Percentiles rank a stretch among this genome's conserved stretches.
Evolutionary conservation across 2,888 invertebrate species (phyloP).

Genomic region (Sicus ferrugineus): DNA sequence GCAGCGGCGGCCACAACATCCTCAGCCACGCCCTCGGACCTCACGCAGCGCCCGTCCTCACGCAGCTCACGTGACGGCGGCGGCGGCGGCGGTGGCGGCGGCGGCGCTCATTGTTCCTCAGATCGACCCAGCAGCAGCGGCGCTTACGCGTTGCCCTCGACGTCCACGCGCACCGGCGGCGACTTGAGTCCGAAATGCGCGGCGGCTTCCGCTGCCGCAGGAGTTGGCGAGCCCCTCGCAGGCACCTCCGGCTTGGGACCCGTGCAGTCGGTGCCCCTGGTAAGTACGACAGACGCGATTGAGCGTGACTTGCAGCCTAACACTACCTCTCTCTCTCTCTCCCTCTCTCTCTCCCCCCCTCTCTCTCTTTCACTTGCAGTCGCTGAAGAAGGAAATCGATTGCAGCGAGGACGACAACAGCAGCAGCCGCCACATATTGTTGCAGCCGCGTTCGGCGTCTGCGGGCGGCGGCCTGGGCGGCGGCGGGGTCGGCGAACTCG

Average conservation of each 20-base stretch:
- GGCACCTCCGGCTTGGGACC: conserved; percentile 87
- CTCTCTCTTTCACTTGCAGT: conserved; percentile 67
- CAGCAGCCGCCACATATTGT: conserved; percentile 59
- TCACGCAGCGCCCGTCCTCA: conserved; percentile 54
- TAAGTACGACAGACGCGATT: too few relatives aligned
- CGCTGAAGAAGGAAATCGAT: conserved; percentile 88
- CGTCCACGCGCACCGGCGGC: conserved; percentile 51
- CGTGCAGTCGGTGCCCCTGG: conserved; percentile 88
- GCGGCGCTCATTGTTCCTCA: conserved; percentile 39
- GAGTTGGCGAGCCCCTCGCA: conserved; percentile 59
- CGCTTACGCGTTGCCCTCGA: conserved; percentile 43
- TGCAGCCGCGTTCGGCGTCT: conserved; percentile 69
- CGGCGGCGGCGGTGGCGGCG: conserved; percentile 44
- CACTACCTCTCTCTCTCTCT: too few relatives aligned
- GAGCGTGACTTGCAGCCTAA: too few relatives aligned
- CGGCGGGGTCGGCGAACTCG: conserved; percentile 72
- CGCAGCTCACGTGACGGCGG: conserved; percentile 51
- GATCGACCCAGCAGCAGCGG: conserved; percentile 52
- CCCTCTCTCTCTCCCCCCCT: neutral
- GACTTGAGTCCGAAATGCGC: conserved; percentile 45
- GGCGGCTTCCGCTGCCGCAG: conserved; percentile 43
- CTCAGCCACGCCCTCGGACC: conserved; percentile 48
- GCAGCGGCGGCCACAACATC: conserved; percentile 48
- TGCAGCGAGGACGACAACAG: conserved; percentile 75
- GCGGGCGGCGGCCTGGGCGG: conserved; percentile 67